Conservation (phyloP, 2,888 invertebrate species). For the Cephus rjabovi region DNA sequence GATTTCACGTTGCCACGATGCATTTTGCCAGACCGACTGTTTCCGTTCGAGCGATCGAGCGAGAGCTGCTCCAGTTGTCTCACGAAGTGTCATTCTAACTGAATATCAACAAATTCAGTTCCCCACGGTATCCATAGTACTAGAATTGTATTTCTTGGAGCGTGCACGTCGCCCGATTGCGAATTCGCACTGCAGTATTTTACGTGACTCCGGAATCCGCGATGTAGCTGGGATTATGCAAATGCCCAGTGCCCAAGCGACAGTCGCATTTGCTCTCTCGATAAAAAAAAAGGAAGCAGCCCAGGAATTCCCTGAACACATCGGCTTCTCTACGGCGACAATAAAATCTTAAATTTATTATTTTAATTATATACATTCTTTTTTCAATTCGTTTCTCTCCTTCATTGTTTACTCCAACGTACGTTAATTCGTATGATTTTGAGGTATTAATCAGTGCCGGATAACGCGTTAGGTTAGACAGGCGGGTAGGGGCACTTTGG, state of each 20-base stretch:
- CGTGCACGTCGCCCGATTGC: not conserved
- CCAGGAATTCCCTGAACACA: not conserved
- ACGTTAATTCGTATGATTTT: not conserved
- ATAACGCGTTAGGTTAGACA: not conserved
- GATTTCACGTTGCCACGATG: not conserved
- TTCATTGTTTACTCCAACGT: not conserved
- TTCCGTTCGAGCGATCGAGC: not conserved
- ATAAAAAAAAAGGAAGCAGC: not conserved
- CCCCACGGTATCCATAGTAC: not conserved
- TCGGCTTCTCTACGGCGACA: not conserved
- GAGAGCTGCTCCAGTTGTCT: conserved; percentile 33
- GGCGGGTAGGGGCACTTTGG: not conserved
- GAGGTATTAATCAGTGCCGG: not conserved
- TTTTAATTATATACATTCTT: not conserved
- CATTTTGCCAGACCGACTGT: not conserved
- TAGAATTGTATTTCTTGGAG: not conserved
- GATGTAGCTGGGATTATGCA: not conserved
- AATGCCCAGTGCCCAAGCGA: not conserved
- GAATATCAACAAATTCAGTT: conserved; percentile 46
- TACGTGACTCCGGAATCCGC: not conserved
- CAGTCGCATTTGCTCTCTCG: not conserved
- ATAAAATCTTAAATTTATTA: not conserved
- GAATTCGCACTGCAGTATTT: not conserved
- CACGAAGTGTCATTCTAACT: conserved; percentile 45
- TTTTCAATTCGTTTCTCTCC: not conserved